These are phyloP conservation scores for Lycaena phlaeas DNA, from an alignment of 2,888 invertebrate genomes.

Conservation along the genomic window DNA sequence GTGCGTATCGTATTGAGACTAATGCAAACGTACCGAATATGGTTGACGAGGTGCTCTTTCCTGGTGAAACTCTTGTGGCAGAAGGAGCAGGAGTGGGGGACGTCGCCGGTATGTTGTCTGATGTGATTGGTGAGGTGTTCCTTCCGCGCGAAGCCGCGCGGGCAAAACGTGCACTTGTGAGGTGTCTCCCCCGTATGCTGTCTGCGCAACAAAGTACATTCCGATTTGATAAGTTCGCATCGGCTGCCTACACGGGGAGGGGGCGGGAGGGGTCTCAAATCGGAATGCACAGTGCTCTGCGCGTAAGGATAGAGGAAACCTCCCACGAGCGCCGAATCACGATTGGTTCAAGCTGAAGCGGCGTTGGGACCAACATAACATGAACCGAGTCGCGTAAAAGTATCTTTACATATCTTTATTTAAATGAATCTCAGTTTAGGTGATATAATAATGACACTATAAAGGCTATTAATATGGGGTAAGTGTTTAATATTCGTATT, in stretches of 20 bases:
- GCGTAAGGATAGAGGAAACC: slow-evolving; percentile 41
- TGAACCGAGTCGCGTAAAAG: too few species aligned
- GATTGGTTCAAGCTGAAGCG: neutral
- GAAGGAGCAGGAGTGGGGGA: slow-evolving; percentile 80
- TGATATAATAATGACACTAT: too few species aligned
- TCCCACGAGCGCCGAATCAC: slow-evolving; percentile 53
- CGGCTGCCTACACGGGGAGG: slow-evolving; percentile 16
- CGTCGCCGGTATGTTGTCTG: slow-evolving; percentile 80
- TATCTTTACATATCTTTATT: too few species aligned
- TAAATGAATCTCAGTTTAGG: too few species aligned
- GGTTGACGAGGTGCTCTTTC: slow-evolving; percentile 81
- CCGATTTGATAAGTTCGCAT: slow-evolving; percentile 39
- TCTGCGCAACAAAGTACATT: slow-evolving; percentile 69
- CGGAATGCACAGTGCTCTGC: slow-evolving; percentile 56
- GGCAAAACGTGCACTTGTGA: slow-evolving; percentile 78
- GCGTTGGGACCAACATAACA: neutral
- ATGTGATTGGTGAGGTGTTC: slow-evolving; percentile 91
- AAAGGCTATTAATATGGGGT: too few species aligned
- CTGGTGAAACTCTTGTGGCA: slow-evolving; percentile 80
- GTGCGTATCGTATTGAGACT: too few species aligned
- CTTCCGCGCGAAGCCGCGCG: slow-evolving; percentile 79
- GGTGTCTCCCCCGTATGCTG: slow-evolving; percentile 88
- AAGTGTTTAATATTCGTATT: too few species aligned
- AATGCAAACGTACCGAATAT: slow-evolving; percentile 57
- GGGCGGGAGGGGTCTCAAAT: slow-evolving; percentile 3